Percentiles rank a stretch among this genome's conserved stretches.
These are phyloP conservation scores for Diadema setosum DNA, from an alignment of 35 echinoderm and acorn worm species.

Conservation along the genomic window DNA sequence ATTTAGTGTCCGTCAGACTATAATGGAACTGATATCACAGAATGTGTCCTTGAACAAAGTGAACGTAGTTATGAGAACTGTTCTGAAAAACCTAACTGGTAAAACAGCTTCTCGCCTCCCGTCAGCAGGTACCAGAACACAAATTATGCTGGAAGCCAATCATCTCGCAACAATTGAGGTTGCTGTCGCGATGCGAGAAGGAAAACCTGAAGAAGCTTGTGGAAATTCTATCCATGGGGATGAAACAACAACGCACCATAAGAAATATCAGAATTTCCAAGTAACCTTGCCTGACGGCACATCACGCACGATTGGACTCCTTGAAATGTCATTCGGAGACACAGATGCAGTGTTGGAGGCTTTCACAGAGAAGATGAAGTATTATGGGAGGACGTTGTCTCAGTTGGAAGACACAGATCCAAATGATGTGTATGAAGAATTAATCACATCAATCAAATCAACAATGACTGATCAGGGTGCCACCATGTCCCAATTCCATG, in stretches of 20 bases:
- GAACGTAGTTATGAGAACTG: neutral
- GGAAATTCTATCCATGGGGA: slow-evolving; percentile 42
- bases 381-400: neutral
- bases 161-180: slow-evolving; percentile 30
- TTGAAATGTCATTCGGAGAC: neutral
- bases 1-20: neutral
- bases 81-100: neutral
- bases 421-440: neutral
- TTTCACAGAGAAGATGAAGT: neutral
- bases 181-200: neutral
- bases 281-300: slow-evolving; percentile 14
- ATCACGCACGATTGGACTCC: neutral
- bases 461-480: slow-evolving; percentile 58
- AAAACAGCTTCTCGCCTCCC: neutral
- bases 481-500: slow-evolving; percentile 31
- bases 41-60: neutral
- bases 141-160: slow-evolving; percentile 17
- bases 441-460: slow-evolving; percentile 25
- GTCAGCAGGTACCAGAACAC: neutral
- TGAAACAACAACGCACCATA: slow-evolving; percentile 61
- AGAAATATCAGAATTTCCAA: slow-evolving; percentile 47
- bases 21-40: neutral
- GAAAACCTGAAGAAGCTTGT: neutral
- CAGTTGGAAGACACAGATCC: neutral
- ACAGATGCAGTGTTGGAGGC: slow-evolving; percentile 14